Evolutionary conservation across 2,113 vertebrate genomes (phyloP).

Genomic region (Amblyornis subalaris): DNA sequence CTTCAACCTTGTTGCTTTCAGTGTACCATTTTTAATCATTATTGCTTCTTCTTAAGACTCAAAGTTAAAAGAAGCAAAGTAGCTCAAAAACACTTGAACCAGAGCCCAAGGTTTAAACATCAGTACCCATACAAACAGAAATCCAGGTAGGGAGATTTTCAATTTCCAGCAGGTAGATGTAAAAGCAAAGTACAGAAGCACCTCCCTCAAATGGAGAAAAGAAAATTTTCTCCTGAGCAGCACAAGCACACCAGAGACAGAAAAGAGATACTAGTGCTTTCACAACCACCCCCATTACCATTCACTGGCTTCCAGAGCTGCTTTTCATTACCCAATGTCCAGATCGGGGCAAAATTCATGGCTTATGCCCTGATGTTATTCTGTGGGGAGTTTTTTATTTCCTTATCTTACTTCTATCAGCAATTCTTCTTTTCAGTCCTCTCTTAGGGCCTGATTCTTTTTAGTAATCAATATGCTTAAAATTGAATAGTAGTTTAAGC

Average conservation of each 20-base stretch:
- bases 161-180: neutral
- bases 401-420: neutral
- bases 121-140: neutral
- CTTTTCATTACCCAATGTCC: fast-evolving
- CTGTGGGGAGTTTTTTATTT: neutral
- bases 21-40: neutral
- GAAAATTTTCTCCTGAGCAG: neutral
- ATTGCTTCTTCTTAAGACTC: neutral
- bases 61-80: neutral
- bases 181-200: neutral
- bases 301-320: neutral
- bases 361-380: neutral
- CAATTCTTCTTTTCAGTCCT: neutral
- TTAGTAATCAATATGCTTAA: neutral
- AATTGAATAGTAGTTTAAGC: neutral
- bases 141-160: neutral
- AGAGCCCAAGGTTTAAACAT: neutral
- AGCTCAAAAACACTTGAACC: neutral
- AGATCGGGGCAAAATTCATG: neutral
- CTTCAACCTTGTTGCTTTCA: neutral
- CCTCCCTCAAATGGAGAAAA: neutral
- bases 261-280: neutral
- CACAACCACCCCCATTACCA: neutral
- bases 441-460: neutral
- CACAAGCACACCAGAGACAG: neutral